Conservation (phyloP, 2,113 vertebrate genomes). For the Grus americana region DNA sequence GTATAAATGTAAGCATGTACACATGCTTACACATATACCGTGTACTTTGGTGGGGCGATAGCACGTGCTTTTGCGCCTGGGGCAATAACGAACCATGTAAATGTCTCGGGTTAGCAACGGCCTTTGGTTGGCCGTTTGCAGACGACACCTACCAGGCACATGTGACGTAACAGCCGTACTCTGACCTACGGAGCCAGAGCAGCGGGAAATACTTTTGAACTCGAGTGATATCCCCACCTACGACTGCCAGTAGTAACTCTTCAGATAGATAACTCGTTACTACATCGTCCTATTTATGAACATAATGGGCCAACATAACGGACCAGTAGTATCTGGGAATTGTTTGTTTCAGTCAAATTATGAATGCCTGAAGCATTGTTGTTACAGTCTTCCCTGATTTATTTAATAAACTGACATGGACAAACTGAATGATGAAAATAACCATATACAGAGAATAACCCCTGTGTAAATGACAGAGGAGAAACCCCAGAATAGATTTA, state of each 20-base stretch:
- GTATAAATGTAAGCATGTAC: not conserved
- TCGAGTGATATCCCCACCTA: not conserved
- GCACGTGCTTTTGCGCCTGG: fast-evolving
- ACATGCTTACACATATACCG: not conserved
- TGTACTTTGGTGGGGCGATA: fast-evolving
- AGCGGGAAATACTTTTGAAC: not conserved
- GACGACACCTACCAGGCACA: not conserved
- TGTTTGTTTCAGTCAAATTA: conserved; percentile 39
- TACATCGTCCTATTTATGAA: not conserved
- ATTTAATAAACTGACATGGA: conserved; percentile 19
- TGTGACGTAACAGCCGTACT: fast-evolving
- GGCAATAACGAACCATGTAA: not conserved
- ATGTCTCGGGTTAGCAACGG: not conserved
- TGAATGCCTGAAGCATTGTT: not conserved
- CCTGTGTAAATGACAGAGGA: not conserved
- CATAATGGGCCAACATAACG: not conserved
- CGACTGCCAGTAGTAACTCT: not conserved
- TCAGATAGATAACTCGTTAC: not conserved
- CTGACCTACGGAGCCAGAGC: fast-evolving
- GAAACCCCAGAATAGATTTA: conserved; percentile 35
- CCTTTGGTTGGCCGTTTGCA: not conserved
- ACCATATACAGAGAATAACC: not conserved
- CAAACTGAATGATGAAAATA: conserved; percentile 15
- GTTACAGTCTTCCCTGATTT: conserved; percentile 15
- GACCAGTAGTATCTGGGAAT: not conserved